Percentiles rank a stretch among this genome's conserved stretches.
phyloP scores from a whole-genome alignment of 2,113 vertebrate genomes.

The Stigmatopora argus region DNA sequence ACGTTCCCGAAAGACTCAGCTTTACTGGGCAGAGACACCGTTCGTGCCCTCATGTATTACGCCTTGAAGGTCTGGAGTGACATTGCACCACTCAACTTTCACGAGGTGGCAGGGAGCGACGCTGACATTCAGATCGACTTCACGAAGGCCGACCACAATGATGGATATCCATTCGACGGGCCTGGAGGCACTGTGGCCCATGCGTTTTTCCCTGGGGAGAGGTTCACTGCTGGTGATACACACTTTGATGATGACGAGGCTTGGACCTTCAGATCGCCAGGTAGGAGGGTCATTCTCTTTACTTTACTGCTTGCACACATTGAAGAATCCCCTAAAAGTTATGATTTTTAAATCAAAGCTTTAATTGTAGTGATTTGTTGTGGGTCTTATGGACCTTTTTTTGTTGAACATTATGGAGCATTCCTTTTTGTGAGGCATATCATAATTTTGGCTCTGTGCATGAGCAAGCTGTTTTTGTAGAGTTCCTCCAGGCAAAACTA shows the following conservation, averaged over 20 bases:
- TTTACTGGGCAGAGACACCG: conserved; percentile 82
- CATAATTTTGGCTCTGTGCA: neutral
- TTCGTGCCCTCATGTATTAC: conserved; percentile 92
- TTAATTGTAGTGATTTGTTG: too few relatives aligned
- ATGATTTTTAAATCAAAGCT: neutral
- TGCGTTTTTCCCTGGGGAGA: conserved; percentile 83
- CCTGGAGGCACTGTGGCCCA: conserved; percentile 92
- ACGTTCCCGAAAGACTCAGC: conserved; percentile 85
- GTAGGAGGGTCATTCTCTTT: conserved; percentile 41
- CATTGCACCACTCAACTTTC: conserved; percentile 90
- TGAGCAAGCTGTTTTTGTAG: neutral
- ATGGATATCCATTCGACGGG: conserved; percentile 91
- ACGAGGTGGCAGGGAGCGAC: conserved; percentile 85
- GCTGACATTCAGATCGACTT: conserved; percentile 97
- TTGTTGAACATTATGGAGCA: too few relatives aligned
- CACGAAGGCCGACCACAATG: conserved; percentile 85
- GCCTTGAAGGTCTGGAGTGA: conserved; percentile 97
- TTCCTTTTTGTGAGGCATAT: too few relatives aligned
- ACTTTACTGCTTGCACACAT: neutral
- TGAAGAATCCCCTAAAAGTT: neutral
- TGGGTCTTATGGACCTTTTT: too few relatives aligned
- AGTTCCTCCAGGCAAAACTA: conserved; percentile 15
- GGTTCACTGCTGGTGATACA: conserved; percentile 76
- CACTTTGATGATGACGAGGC: conserved; percentile 85
- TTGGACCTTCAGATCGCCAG: conserved; percentile 86